Evolutionary conservation across 2,888 invertebrate species (phyloP).

Genomic region (Parasteatoda lunata): DNA sequence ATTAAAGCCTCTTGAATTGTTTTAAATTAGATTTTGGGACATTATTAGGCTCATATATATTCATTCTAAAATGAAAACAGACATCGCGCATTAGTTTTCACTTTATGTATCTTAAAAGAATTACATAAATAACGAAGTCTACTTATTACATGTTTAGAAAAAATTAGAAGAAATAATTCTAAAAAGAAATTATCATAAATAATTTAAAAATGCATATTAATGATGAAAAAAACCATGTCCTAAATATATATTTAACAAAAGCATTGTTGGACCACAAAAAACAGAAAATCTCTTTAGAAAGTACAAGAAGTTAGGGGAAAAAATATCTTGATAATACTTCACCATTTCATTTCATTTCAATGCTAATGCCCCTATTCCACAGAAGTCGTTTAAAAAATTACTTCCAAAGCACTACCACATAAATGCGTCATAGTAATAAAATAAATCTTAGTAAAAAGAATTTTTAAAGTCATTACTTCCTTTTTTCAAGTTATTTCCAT

Average conservation of each 20-base stretch:
- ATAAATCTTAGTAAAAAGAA: conserved; percentile 18
- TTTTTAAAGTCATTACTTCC: conserved; percentile 1
- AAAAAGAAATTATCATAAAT: no score
- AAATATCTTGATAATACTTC: conserved; percentile 7
- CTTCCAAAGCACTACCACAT: conserved; percentile 14
- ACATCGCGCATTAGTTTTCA: no score
- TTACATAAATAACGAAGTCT: no score
- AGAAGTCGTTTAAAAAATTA: conserved; percentile 13
- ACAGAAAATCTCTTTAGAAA: neutral
- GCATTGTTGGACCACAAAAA: neutral
- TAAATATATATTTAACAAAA: conserved; percentile 2
- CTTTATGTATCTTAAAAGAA: no score
- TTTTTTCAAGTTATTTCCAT: conserved; percentile 11
- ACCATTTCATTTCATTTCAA: conserved; percentile 19
- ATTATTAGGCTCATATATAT: no score
- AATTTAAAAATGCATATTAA: no score
- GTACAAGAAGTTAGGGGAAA: neutral
- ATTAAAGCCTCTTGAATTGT: no score
- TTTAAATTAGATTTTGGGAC: no score
- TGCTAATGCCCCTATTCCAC: conserved; percentile 8
- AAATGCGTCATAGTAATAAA: conserved; percentile 23
- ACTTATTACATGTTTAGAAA: no score
- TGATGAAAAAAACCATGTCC: neutral
- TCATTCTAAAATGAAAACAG: no score
- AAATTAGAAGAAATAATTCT: no score